phyloP scores from a whole-genome alignment of 37 sponge, comb jelly and placozoan genomes.

The Mnemiopsis leidyi region DNA sequence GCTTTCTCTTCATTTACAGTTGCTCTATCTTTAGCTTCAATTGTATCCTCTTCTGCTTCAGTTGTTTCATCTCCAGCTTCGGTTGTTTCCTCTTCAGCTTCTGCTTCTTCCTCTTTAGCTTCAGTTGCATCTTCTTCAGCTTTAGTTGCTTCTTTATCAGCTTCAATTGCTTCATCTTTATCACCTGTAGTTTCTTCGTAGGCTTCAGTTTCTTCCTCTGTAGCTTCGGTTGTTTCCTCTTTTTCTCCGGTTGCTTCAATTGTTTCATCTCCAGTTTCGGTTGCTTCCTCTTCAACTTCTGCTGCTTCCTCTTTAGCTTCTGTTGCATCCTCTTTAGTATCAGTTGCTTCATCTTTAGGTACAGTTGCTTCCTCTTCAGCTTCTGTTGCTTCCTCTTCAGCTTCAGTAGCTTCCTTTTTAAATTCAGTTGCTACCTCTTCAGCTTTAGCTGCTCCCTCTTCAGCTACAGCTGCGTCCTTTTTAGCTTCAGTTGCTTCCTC shows the following conservation, averaged over 20 bases:
- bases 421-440: background rate
- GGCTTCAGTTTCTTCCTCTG: background rate
- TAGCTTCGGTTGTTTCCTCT: background rate
- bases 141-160: background rate
- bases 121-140: background rate
- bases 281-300: background rate
- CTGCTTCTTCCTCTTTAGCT: background rate
- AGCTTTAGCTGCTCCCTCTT: background rate
- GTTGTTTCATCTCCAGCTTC: background rate
- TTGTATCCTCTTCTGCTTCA: background rate
- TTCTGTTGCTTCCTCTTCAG: background rate
- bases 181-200: background rate
- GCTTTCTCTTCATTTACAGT: background rate
- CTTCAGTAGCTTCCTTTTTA: background rate
- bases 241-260: background rate
- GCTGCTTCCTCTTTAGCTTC: background rate
- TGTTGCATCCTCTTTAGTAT: background rate
- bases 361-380: background rate
- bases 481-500: background rate
- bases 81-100: background rate
- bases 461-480: background rate
- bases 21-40: background rate
- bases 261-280: background rate
- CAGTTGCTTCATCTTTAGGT: background rate
- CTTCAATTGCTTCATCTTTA: background rate